Conservation (phyloP, 2,113 vertebrate genomes). For the Pseudonaja textilis region DNA sequence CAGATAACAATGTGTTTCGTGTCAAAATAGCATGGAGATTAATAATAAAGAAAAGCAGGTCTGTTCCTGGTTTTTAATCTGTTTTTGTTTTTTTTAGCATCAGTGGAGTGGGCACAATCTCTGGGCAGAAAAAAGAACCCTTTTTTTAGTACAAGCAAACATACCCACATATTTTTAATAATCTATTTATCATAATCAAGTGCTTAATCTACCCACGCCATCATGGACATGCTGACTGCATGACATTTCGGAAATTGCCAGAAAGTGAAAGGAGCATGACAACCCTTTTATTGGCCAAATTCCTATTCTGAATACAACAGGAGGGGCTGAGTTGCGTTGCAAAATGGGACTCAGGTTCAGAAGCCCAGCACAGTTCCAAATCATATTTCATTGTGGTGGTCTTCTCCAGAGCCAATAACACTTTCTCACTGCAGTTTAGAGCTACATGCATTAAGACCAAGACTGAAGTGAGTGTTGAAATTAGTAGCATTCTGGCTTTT, state of each 20-base stretch:
- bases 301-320: not conserved
- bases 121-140: not conserved
- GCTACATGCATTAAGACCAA: not conserved
- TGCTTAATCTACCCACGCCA: not conserved
- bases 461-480: not conserved
- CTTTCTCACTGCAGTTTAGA: not conserved
- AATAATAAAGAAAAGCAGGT: not conserved
- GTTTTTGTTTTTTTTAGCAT: not conserved
- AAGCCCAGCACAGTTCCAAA: not conserved
- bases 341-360: not conserved
- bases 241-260: constrained; percentile 20
- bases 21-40: not conserved
- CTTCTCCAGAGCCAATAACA: not conserved
- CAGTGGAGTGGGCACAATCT: not conserved
- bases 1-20: not conserved
- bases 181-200: constrained; percentile 17
- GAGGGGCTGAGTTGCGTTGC: not conserved
- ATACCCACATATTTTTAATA: not conserved
- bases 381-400: not conserved
- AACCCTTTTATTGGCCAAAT: constrained; percentile 7
- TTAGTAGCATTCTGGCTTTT: constrained; percentile 3
- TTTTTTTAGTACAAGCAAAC: not conserved
- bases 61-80: not conserved
- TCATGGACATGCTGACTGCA: not conserved
- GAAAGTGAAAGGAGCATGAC: not conserved